Conservation (phyloP, 1,140 invertebrate species). For the Drosophila takahashii region DNA sequence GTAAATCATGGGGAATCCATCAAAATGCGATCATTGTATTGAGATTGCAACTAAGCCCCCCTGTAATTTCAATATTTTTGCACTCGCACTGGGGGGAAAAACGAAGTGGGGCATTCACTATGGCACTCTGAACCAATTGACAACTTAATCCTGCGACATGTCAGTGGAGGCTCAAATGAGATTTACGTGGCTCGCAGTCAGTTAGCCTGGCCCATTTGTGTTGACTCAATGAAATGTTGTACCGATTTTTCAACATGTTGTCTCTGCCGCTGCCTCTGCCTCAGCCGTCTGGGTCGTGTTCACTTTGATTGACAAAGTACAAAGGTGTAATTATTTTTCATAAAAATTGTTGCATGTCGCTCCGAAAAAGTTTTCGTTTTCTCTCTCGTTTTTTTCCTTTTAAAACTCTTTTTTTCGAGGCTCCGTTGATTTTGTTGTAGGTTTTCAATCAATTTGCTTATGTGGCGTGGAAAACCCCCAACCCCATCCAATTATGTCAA, state of each 20-base stretch:
- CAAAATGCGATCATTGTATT: slow-evolving; percentile 79
- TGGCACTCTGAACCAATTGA: slow-evolving; percentile 63
- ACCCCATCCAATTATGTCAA: slow-evolving; percentile 72
- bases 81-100: slow-evolving; percentile 19
- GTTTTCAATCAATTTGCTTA: slow-evolving; percentile 77
- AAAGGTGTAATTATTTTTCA: slow-evolving; percentile 83
- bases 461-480: slow-evolving; percentile 10
- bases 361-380: slow-evolving; percentile 25
- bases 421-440: slow-evolving; percentile 50
- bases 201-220: slow-evolving; percentile 61
- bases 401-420: background rate
- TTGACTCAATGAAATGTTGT: slow-evolving; percentile 66
- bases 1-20: slow-evolving; percentile 82
- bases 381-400: background rate
- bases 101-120: background rate
- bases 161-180: slow-evolving; percentile 80
- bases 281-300: slow-evolving; percentile 36
- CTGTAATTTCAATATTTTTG: slow-evolving; percentile 78
- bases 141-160: slow-evolving; percentile 82
- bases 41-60: slow-evolving; percentile 78
- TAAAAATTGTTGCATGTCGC: slow-evolving; percentile 66
- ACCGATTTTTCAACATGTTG: slow-evolving; percentile 64
- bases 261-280: slow-evolving; percentile 47
- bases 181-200: slow-evolving; percentile 65
- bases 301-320: slow-evolving; percentile 80